These are phyloP conservation scores for Scomberomorus guttatus DNA, from an alignment of 2,797 vertebrate genomes.

Conservation along the genomic window DNA sequence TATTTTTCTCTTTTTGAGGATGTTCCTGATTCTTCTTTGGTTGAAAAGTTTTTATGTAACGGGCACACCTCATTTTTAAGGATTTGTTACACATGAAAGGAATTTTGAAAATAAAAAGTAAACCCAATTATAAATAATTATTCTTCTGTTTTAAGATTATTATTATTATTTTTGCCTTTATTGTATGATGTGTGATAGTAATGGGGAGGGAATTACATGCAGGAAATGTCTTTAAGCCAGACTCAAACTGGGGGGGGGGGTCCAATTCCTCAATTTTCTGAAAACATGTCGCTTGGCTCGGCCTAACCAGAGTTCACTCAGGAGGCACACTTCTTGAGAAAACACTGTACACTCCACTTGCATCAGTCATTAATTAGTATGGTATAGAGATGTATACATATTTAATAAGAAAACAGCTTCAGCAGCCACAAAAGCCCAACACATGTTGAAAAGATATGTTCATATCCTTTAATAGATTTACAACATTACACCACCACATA, in stretches of 20 bases:
- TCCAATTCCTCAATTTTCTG: background rate
- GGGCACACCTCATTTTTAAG: background rate
- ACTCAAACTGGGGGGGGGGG: no score
- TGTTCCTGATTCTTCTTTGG: no score
- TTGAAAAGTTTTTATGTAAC: no score
- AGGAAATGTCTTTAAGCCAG: background rate
- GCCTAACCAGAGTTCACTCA: background rate
- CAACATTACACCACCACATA: slow-evolving; percentile 29
- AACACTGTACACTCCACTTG: background rate
- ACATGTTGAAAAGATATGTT: slow-evolving; percentile 22
- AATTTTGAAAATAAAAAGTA: no score
- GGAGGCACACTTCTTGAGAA: background rate
- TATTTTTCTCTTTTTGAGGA: no score
- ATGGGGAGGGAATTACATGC: background rate
- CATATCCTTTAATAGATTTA: slow-evolving; percentile 51
- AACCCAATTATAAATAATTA: no score
- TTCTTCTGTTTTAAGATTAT: no score
- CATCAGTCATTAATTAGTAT: background rate
- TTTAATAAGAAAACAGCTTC: slow-evolving; percentile 27
- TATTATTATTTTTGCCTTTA: background rate
- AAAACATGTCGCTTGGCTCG: background rate
- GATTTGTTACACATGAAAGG: background rate
- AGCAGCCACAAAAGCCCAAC: slow-evolving; percentile 29
- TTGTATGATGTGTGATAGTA: background rate
- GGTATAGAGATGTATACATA: slow-evolving; percentile 21